Evolutionary conservation across 2,113 vertebrate species (phyloP), one percentile per base, ranked within the genome.

Genomic region (Centropus unirufus): DNA sequence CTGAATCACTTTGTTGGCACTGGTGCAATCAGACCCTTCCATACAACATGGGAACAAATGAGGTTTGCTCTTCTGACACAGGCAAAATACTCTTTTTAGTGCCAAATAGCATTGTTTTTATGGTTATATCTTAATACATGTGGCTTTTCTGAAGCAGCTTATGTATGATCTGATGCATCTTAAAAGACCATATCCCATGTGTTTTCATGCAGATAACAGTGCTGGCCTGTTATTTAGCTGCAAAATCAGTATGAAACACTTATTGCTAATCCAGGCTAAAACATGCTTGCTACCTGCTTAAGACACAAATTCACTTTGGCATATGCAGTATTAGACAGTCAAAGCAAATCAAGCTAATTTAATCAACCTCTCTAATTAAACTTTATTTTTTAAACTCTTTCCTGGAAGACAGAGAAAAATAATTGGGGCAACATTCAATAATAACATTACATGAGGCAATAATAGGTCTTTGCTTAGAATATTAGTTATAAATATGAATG

Each of bases 301-400:
- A 94, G 76, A 96, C 44, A 87, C 21, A 93, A 94, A 97, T 96
- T 91, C 80, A 86, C 73, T 82, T 77, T 93, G 94, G 91, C 90
- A 86, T 69, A 46, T 52, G 49, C 34, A 74, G 64, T 78, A 72
- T 78, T 75, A 95, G 68, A 69, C 74, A 90, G 88, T 44, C 90
- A 96, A 94, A 95, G 91, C 51, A 92, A 96, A 91, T 91, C 59
- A 89, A 95, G 77, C 23, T 96, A 87, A 95, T 96, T 91, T 95
- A 83, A 93, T 94, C 91, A 94, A 78, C 55, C 23, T 86, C 74
- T 83, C 85, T 81, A 94, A 92, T 87, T 96, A 75, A 81, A 88
- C 66, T 90, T 89, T 72, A 67, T 46, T 85, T 96, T 77, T 80
- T 44, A 67, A 93, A 78, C 76, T 58, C 59, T 91, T 62, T 93